phyloP scores from a whole-genome alignment of 2,113 vertebrate species.

The Scomber colias region DNA sequence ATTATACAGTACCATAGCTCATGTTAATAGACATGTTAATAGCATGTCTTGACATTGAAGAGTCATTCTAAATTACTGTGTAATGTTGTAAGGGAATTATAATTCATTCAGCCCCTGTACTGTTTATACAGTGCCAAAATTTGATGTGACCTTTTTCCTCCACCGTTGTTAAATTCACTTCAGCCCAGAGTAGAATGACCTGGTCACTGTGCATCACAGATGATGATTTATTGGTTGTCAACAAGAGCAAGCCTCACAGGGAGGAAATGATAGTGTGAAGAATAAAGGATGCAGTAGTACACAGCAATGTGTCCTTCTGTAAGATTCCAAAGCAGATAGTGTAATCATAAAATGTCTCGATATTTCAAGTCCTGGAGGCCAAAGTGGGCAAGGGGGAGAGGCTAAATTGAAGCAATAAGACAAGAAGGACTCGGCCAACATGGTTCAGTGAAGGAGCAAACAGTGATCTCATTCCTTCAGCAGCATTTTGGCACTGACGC shows the following conservation, averaged over 20 bases:
- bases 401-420: conserved; percentile 45
- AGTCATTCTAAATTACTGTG: not conserved
- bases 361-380: conserved; percentile 14
- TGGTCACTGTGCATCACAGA: conserved; percentile 31
- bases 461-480: conserved; percentile 62
- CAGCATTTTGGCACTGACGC: conserved; percentile 47
- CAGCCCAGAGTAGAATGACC: conserved; percentile 34
- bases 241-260: conserved; percentile 12
- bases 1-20: not conserved
- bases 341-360: conserved; percentile 41
- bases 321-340: conserved; percentile 18
- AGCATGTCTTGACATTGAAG: not conserved
- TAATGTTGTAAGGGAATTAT: not conserved
- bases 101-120: conserved; percentile 2
- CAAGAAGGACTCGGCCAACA: conserved; percentile 35
- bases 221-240: conserved; percentile 52
- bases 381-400: conserved; percentile 1
- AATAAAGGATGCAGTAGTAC: conserved; percentile 15
- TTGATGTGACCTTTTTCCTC: not conserved
- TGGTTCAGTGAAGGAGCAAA: conserved; percentile 54
- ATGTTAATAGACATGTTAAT: not conserved
- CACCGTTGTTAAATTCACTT: conserved; percentile 16
- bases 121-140: conserved; percentile 11
- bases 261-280: conserved; percentile 2
- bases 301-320: not conserved